Base-by-base conservation (phyloP, 2,888 invertebrate species). In the Hylaea fasciaria region DNA sequence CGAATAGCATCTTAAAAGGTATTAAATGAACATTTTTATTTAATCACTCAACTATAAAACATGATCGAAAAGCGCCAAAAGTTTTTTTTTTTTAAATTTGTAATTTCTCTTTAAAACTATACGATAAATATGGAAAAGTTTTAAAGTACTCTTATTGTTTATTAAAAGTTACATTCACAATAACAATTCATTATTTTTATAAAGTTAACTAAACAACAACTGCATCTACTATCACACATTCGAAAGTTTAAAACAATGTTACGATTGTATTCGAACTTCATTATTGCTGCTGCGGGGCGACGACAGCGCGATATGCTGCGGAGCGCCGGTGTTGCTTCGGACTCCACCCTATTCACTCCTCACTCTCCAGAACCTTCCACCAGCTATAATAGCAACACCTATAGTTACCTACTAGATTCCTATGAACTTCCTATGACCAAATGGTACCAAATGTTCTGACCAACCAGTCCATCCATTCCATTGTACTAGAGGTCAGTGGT, bases 211-310 rank as follows among this genome's bases (percentile, higher is more conserved):
- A 93, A 92, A 92, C 92, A 92, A 93, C 92, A 92, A 93, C 92
- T 91, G 91, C 92, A 88, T 87, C 92, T 92, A 93, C 92, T 92
- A 93, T 93, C 93, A 93, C 93, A 93, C 93, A 91, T 92, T 93
- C 89, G 91, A 93, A 93, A 90, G 87, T 91, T 91, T 87, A 89
- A 91, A 91, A 92, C 92, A 91, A 91, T 91, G 90, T 90, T 89
- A 89, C 85, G 90, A 88, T 91, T 80, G 88, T 87, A 90, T 85
- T 89, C 86, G 87, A 89, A 90, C 83, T 83, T 86, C 71, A 88
- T 93, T 93, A 93, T 93, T 93, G 92, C 93, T 93, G 92, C 93
- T 93, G 91, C 82, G 86, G 88, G 89, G 85, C 81, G 81, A 78
- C 81, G 62, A 52, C 64, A 63, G 56, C 62, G 58, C 61, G 61